Evolutionary conservation across 2,797 vertebrate genomes (phyloP), one percentile per base, ranked within the genome.

Genomic region (Coregonus suidteri): DNA sequence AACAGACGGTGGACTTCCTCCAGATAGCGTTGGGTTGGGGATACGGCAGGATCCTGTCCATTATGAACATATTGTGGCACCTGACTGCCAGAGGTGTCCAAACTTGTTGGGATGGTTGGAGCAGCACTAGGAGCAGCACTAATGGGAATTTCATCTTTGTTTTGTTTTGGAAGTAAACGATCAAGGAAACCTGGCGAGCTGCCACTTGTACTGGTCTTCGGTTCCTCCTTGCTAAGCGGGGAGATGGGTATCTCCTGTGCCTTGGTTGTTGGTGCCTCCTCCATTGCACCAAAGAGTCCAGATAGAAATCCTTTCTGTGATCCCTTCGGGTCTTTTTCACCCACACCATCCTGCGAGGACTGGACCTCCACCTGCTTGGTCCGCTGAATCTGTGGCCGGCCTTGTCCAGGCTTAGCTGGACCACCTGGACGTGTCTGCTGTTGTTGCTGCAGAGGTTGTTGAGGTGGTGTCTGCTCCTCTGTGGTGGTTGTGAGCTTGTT

Each of bases 261-360:
- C 56, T 90, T 91, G 84, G 93, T 89, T 76, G 71, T 68, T 31
- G 88, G 51, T 68, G 87, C 92, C 83, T 95, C 95, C 74, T 81
- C 94, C 71, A 93, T 90, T 68, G 77, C 81, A 81, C 84, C 93
- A 87, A 96, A 94, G 80, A 97, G 87, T 67, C 94, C 93, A 82
- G 95, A 95, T 56, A 96, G 88, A 77, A 97, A 93, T n/a, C 93
- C 90, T 84, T 94, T 95, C 81, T 90, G 80, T 76, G 59, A 76
- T 80, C 35, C 89, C 81, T 93, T 95, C 18, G 86, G 84, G 75
- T 94, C 89, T 0, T 90, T 94, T 86, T 94, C 94, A 72, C 75
- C 54, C n/a, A 73, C 72, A 15, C 70, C 73, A 78, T 94, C 90
- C 79, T 91, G 88, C 20, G 88, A 79, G 14, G 88, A 84, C 52